Base-by-base conservation (phyloP, 2,797 vertebrate genomes). In the Neosilurus mollespiculum region DNA sequence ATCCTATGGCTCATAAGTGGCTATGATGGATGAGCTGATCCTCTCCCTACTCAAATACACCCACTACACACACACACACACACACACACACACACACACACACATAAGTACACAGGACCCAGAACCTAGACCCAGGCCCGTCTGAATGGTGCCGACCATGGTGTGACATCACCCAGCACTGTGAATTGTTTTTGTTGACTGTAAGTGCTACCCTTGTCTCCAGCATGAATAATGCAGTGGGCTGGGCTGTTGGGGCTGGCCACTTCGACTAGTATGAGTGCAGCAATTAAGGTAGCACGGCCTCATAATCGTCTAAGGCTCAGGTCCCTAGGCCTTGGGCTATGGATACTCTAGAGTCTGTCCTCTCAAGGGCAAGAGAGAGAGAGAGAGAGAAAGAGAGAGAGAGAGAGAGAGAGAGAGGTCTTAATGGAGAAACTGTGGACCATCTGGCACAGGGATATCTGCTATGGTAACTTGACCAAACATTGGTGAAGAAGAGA, bases 1-100 rank as follows among this genome's bases (percentile, higher is more conserved):
- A 94, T 95, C 93, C 93, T 94, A 93, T 93, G 93, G 93, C 91
- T 89, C 91, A 89, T 94, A 94, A 95, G 93, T 94, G 93, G 92
- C 91, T 90, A 90, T 94, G 94, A 95, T 95, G 93, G 94, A 95
- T 95, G 94, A 94, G 92, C 87, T 81, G 90, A 90, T 92, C 91
- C 91, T 93, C 91, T 92, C 90, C 85, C 87, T 53, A 73, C 54
- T 77, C 81, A 24, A 43, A 83, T 83, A 80, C 70, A 73, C 72
- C 84, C 58, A 72, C 72, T 75, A 78, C 43, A 67, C 59, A 54
- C 77, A 56, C 84, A 65, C 24, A 30, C 11, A 65, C n/a, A 65
- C 64, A 65, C 7, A 34, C 30, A 34, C 26, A 37, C 6, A 81
- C 49, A 82, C 75, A 37, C 1, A 4, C 85, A 51, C 54, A 82